Percentiles rank a stretch among this genome's conserved stretches.
Conservation (phyloP, 2,797 vertebrate genomes). For the Sciaenops ocellatus region DNA sequence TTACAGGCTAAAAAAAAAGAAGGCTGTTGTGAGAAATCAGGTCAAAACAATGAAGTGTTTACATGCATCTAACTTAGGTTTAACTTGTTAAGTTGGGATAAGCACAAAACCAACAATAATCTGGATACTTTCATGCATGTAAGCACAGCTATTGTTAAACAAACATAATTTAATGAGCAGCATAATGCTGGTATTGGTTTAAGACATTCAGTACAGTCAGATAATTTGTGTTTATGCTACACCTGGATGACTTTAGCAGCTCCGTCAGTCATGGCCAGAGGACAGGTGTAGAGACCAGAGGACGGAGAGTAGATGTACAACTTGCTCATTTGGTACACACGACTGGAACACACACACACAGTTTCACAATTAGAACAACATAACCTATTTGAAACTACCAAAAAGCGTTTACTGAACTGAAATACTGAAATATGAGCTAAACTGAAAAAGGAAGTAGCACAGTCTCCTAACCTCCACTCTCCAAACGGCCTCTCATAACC, state of each 20-base stretch:
- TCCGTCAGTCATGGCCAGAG: slow-evolving; percentile 94
- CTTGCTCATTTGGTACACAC: slow-evolving; percentile 91
- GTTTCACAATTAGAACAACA: neutral
- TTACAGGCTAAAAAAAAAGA: neutral
- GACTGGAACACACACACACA: slow-evolving; percentile 76
- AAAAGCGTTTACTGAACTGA: neutral
- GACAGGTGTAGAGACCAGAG: slow-evolving; percentile 88
- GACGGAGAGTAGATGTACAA: slow-evolving; percentile 88
- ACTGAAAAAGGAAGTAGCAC: slow-evolving; percentile 5
- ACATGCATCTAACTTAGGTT: neutral
- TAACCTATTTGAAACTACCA: neutral
- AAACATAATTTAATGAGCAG: neutral
- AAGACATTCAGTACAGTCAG: neutral
- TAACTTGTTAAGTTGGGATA: too few relatives aligned
- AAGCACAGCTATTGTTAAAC: neutral
- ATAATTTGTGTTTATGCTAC: slow-evolving; percentile 35
- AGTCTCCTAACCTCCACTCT: slow-evolving; percentile 84
- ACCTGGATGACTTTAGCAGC: slow-evolving; percentile 94
- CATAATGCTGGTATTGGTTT: neutral
- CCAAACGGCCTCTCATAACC: slow-evolving; percentile 86
- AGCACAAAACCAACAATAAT: neutral
- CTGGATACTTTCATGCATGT: too few relatives aligned
- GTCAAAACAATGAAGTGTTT: neutral
- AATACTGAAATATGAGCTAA: slow-evolving; percentile 4
- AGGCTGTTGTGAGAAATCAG: neutral